These are phyloP conservation scores for Chelonus formosanus DNA, from an alignment of 2,888 invertebrate genomes.

Conservation along the genomic window DNA sequence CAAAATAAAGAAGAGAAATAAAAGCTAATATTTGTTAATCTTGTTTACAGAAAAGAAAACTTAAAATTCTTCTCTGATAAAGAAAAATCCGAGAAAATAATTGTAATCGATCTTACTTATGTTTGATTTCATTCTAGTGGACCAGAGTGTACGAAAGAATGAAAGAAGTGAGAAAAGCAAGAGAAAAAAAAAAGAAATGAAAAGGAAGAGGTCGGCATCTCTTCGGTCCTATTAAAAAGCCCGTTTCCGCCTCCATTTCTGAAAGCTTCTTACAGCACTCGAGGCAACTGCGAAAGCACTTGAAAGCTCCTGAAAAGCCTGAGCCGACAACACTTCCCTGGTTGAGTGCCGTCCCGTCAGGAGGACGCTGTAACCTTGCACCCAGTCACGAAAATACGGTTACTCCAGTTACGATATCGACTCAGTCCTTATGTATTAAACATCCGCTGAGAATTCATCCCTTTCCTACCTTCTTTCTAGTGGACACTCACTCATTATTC, in stretches of 20 bases:
- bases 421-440: slow-evolving; percentile 60
- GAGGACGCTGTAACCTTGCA: slow-evolving; percentile 56
- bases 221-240: slow-evolving; percentile 65
- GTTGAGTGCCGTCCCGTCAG: slow-evolving; percentile 61
- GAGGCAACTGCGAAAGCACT: slow-evolving; percentile 66
- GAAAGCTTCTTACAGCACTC: slow-evolving; percentile 65
- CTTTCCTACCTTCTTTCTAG: slow-evolving; percentile 2
- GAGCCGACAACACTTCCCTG: slow-evolving; percentile 63
- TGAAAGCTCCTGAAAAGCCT: slow-evolving; percentile 66
- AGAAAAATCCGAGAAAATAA: no score
- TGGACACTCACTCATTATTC: slow-evolving; percentile 6
- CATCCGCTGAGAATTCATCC: slow-evolving; percentile 47
- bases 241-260: slow-evolving; percentile 65
- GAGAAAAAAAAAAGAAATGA: slow-evolving; percentile 32
- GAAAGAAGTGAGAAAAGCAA: slow-evolving; percentile 38
- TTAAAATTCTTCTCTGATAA: no score
- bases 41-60: no score
- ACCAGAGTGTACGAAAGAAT: slow-evolving; percentile 34
- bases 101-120: no score
- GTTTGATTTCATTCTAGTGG: slow-evolving; percentile 1
- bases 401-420: slow-evolving; percentile 55
- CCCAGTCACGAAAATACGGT: slow-evolving; percentile 61
- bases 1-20: no score
- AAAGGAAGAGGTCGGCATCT: slow-evolving; percentile 49
- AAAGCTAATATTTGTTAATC: no score